phyloP scores from a whole-genome alignment of 2,113 vertebrate genomes.

The Callaeas wilsoni region DNA sequence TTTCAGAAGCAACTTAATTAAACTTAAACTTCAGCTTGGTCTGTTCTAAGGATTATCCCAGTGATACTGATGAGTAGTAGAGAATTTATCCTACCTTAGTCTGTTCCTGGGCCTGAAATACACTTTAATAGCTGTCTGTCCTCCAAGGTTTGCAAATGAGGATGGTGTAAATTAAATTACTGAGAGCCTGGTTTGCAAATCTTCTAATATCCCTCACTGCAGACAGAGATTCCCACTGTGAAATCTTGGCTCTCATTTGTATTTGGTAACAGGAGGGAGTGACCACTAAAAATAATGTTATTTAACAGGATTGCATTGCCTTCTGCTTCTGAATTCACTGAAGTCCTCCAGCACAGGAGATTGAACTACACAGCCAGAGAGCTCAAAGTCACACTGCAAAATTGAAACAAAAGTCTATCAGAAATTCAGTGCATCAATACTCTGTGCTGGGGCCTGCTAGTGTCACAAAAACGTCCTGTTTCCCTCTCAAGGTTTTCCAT shows the following conservation, averaged over 20 bases:
- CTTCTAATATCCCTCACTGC: background rate
- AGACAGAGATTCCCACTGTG: background rate
- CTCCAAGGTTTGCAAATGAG: background rate
- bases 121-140: background rate
- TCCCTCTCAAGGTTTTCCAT: slow-evolving; percentile 27
- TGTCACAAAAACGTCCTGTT: background rate
- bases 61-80: background rate
- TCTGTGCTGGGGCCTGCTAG: background rate
- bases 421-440: background rate
- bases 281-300: background rate
- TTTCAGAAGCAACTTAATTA: background rate
- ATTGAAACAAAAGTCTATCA: slow-evolving; percentile 36
- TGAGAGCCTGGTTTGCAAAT: background rate
- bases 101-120: background rate
- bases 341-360: background rate
- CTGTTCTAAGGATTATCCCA: background rate
- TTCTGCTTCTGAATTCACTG: slow-evolving; percentile 2
- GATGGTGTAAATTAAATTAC: background rate
- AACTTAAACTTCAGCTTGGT: background rate
- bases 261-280: background rate
- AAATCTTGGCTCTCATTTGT: background rate
- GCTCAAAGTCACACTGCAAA: background rate
- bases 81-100: background rate
- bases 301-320: background rate
- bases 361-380: background rate